Percentiles rank a stretch among this genome's conserved stretches.
These are phyloP conservation scores for Coregonus sp. DNA, from an alignment of 2,797 vertebrate genomes.

Conservation along the genomic window DNA sequence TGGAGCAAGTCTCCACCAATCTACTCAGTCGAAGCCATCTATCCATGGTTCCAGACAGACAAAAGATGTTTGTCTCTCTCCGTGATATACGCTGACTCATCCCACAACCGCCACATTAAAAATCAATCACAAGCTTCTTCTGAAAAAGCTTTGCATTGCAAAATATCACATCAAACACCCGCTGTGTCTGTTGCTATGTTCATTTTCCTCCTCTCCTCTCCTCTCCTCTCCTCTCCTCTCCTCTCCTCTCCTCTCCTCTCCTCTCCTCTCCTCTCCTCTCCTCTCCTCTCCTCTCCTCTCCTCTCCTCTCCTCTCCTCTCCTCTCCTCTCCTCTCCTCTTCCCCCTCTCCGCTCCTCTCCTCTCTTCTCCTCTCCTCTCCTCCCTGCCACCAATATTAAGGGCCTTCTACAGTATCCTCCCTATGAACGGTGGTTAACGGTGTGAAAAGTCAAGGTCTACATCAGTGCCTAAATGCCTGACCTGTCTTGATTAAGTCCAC, in stretches of 20 bases:
- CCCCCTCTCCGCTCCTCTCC: background rate
- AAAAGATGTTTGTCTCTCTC: background rate
- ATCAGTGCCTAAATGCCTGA: constrained; percentile 17
- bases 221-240: background rate
- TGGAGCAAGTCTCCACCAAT: background rate
- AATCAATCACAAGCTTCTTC: constrained; percentile 14
- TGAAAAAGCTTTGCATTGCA: constrained; percentile 6
- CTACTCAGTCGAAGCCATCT: background rate
- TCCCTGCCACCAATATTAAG: background rate
- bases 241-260: background rate
- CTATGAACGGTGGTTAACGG: constrained; percentile 25
- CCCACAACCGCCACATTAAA: constrained; percentile 6
- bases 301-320: background rate
- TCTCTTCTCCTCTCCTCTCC: background rate
- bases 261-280: background rate
- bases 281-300: background rate
- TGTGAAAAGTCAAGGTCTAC: constrained; percentile 32
- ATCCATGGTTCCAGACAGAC: background rate
- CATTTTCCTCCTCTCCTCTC: background rate
- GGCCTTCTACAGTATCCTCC: background rate
- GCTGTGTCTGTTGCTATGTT: background rate
- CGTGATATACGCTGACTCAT: constrained; percentile 5
- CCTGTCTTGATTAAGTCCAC: constrained; percentile 21
- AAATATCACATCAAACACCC: constrained; percentile 1
- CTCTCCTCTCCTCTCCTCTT: background rate